phyloP scores from a whole-genome alignment of 2,113 vertebrate genomes.

The Podarcis cretensis region DNA sequence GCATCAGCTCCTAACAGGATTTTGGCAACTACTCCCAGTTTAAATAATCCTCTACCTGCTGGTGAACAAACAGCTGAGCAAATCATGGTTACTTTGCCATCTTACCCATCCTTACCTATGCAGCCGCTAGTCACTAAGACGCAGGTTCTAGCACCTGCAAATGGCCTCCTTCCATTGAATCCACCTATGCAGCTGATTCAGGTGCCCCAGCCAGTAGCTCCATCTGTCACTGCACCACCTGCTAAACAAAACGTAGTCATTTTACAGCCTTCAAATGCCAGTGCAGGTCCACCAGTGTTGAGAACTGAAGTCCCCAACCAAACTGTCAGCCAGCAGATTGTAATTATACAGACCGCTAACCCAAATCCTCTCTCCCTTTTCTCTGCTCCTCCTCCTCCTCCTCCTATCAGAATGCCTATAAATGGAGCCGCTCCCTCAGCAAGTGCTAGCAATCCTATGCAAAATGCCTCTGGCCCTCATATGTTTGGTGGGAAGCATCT shows the following conservation, averaged over 20 bases:
- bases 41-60: constrained; percentile 71
- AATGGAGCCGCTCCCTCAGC: constrained; percentile 74
- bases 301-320: constrained; percentile 88
- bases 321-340: constrained; percentile 93
- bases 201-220: constrained; percentile 84
- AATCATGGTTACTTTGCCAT: constrained; percentile 77
- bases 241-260: constrained; percentile 93
- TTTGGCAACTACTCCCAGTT: constrained; percentile 59
- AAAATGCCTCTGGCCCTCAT: constrained; percentile 79
- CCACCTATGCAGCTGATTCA: constrained; percentile 97
- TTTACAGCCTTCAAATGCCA: constrained; percentile 89
- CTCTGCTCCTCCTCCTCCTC: constrained; percentile 78
- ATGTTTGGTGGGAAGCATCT: constrained; percentile 93
- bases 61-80: constrained; percentile 77
- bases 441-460: constrained; percentile 73
- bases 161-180: constrained; percentile 87
- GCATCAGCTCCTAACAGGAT: constrained; percentile 62
- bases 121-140: constrained; percentile 81
- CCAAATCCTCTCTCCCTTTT: constrained; percentile 84
- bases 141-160: constrained; percentile 77
- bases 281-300: constrained; percentile 81
- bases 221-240: constrained; percentile 80
- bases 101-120: constrained; percentile 82
- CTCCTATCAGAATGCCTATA: constrained; percentile 75
- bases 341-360: constrained; percentile 95